These are phyloP conservation scores for Campoletis raptor DNA, from an alignment of 2,888 invertebrate genomes.

Conservation along the genomic window DNA sequence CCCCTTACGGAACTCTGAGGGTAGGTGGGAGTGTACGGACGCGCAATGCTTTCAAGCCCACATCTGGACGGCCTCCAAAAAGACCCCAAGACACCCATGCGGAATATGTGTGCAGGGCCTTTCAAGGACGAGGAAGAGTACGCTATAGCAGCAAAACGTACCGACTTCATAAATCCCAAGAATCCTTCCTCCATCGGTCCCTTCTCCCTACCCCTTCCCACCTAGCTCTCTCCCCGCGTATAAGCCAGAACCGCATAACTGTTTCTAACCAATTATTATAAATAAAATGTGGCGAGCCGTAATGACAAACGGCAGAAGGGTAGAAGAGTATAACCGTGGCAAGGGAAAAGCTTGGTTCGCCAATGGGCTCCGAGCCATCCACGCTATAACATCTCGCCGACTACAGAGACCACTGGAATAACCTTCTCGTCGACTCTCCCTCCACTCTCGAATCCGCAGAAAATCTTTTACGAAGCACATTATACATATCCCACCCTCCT, in stretches of 20 bases:
- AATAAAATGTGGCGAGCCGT: slow-evolving; percentile 82
- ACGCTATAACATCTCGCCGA: slow-evolving; percentile 62
- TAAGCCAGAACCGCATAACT: slow-evolving; percentile 80
- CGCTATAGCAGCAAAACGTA: slow-evolving; percentile 27
- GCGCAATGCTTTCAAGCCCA: slow-evolving; percentile 67
- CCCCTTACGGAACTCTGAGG: slow-evolving; percentile 73
- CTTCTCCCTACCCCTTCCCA: slow-evolving; percentile 6
- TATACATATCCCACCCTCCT: not conserved
- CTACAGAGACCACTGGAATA: slow-evolving; percentile 72
- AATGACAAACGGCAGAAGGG: slow-evolving; percentile 81
- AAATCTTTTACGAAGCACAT: slow-evolving; percentile 61
- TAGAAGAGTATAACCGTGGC: slow-evolving; percentile 63
- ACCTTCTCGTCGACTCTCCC: slow-evolving; percentile 71
- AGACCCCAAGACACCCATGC: slow-evolving; percentile 76
- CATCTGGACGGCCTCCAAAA: slow-evolving; percentile 83
- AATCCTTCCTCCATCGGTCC: slow-evolving; percentile 67
- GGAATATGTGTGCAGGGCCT: slow-evolving; percentile 75
- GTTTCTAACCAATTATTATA: slow-evolving; percentile 84
- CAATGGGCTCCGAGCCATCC: slow-evolving; percentile 79
- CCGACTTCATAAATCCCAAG: slow-evolving; percentile 82
- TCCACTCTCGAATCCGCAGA: slow-evolving; percentile 52
- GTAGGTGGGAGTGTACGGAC: slow-evolving; percentile 39
- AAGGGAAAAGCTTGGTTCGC: slow-evolving; percentile 71
- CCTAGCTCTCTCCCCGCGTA: slow-evolving; percentile 40
- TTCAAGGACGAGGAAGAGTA: slow-evolving; percentile 33